These are phyloP conservation scores for Chaenodraco wilsoni DNA, from an alignment of 2,797 vertebrate species.

Conservation along the genomic window DNA sequence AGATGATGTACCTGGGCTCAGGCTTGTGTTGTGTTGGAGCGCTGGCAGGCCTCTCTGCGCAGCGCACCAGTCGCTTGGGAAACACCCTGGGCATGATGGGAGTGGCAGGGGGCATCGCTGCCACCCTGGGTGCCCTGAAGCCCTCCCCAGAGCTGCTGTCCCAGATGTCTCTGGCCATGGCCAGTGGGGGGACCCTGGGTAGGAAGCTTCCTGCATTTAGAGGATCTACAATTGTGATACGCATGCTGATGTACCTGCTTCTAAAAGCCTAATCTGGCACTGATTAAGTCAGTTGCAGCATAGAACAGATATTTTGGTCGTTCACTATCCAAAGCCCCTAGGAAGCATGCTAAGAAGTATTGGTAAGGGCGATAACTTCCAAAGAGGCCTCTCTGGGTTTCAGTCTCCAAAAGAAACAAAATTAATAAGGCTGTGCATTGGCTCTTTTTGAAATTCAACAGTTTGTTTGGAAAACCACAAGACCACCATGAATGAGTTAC, in stretches of 20 bases:
- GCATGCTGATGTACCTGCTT: background rate
- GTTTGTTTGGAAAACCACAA: slow-evolving; percentile 49
- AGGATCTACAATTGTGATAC: background rate
- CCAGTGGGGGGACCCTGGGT: slow-evolving; percentile 80
- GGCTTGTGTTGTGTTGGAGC: slow-evolving; percentile 83
- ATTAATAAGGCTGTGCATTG: slow-evolving; percentile 10
- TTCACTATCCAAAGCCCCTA: background rate
- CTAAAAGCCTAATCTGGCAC: background rate
- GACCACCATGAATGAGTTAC: slow-evolving; percentile 48
- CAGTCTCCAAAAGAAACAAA: slow-evolving; percentile 29
- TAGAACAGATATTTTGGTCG: background rate
- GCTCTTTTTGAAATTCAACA: slow-evolving; percentile 34
- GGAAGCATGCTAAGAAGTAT: background rate
- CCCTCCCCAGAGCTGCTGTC: slow-evolving; percentile 82
- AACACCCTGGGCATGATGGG: slow-evolving; percentile 82
- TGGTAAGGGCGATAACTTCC: background rate
- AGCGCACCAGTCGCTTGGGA: slow-evolving; percentile 81
- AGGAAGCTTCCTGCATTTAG: slow-evolving; percentile 12
- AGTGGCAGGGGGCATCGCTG: slow-evolving; percentile 80
- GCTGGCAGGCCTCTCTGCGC: slow-evolving; percentile 80
- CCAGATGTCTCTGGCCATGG: slow-evolving; percentile 84
- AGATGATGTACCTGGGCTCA: slow-evolving; percentile 84
- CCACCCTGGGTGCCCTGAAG: slow-evolving; percentile 79
- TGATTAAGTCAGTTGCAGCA: background rate
- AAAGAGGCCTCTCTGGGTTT: background rate